Evolutionary conservation across 2,113 vertebrate species (phyloP), one percentile per base, ranked within the genome.

Genomic region (Phaethon lepturus): DNA sequence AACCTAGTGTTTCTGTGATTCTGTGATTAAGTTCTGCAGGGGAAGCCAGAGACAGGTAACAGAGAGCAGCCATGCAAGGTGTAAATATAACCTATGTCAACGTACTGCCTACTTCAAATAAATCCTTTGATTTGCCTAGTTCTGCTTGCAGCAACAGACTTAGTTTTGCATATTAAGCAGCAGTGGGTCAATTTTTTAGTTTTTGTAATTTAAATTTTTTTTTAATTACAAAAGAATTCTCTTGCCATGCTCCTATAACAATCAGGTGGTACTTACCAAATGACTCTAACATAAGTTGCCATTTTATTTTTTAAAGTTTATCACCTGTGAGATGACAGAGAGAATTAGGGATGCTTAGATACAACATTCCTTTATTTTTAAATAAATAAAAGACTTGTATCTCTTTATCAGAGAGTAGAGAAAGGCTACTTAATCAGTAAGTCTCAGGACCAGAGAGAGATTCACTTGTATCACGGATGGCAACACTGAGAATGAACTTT

Each of bases 381-480:
- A 90, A 56, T 38, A 38, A 38, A 38, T 38, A 38, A 38, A 38
- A 38, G 38, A 38, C 8, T 8, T 38, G 38, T 38, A 38, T 38
- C 38, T 38, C 38, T 38, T 38, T 38, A 38, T 75, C 9, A 49
- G 35, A 60, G 3, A 63, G 1, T 3, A 7, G 31, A 59, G 35
- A 88, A 81, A 63, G 2, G 0, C 0, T 29, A 31, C 33, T 52
- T 25, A 78, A 28, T 15, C 3, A 58, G 3, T 12, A 38, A 55
- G 10, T 72, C 7, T 2, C 19, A 52, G 26, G 4, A 77, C 5
- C 7, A 71, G 80, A 52, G 25, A 44, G 60, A 38, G 1, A 13
- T 44, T 66, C 1, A 20, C 0, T 28, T 73, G 2, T 29, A 35
- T 19, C 13, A 68, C 1, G 2, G 24, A 40, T 16, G 12, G 10